Conservation (phyloP, 1,140 invertebrate species). For the Carcinoscorpius rotundicauda region DNA sequence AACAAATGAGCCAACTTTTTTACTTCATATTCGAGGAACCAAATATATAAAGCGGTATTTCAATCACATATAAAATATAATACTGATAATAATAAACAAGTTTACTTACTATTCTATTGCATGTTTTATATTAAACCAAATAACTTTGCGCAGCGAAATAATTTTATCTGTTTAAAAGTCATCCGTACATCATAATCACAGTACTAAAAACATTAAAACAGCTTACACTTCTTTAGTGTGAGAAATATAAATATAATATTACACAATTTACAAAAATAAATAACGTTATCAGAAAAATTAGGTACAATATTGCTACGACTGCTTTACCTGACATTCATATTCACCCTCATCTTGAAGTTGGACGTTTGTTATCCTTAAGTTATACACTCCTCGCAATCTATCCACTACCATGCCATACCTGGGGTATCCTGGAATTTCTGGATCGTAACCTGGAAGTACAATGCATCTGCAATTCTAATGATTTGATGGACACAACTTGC, state of each 20-base stretch:
- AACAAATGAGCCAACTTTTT: not conserved
- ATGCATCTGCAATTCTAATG: too few relatives aligned
- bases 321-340: constrained; percentile 75
- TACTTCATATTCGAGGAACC: too few relatives aligned
- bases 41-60: too few relatives aligned
- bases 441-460: constrained; percentile 51
- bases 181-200: not conserved
- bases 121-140: not conserved
- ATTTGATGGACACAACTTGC: too few relatives aligned
- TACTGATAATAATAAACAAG: not conserved
- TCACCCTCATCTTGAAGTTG: constrained; percentile 76
- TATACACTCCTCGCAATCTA: constrained; percentile 62
- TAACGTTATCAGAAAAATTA: not conserved
- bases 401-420: constrained; percentile 74
- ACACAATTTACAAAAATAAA: not conserved
- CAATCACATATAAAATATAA: too few relatives aligned
- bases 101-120: not conserved
- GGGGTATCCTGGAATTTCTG: constrained; percentile 67
- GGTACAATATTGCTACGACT: not conserved
- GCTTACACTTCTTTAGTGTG: not conserved
- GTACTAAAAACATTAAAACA: constrained; percentile 4
- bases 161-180: too few relatives aligned
- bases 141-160: too few relatives aligned
- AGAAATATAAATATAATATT: constrained; percentile 3
- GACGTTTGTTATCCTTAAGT: constrained; percentile 68